Evolutionary conservation across 1,140 invertebrate genomes (phyloP).

Genomic region (Drosophila pseudoananassae): DNA sequence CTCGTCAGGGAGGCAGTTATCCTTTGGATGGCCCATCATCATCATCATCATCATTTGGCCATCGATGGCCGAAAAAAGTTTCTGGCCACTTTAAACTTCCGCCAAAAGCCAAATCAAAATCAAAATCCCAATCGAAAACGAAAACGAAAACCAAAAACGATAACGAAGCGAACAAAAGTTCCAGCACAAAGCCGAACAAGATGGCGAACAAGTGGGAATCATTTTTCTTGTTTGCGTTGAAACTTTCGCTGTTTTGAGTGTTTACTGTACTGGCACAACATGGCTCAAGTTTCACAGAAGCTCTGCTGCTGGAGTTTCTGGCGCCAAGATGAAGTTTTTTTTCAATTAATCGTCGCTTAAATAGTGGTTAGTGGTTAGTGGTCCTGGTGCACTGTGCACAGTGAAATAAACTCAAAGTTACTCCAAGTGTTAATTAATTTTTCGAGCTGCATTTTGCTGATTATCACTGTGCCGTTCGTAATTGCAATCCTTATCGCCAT

Average conservation of each 20-base stretch:
- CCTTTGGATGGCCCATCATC: neutral
- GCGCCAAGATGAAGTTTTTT: conserved; percentile 3
- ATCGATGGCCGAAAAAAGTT: conserved; percentile 9
- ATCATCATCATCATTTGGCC: neutral
- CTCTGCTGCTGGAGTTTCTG: neutral
- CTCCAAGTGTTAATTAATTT: neutral
- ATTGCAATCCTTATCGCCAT: conserved; percentile 39
- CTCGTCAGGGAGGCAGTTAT: neutral
- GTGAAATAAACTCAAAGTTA: neutral
- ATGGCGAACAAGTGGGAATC: conserved; percentile 34
- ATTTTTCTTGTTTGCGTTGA: conserved; percentile 26
- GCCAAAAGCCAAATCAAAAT: conserved; percentile 11
- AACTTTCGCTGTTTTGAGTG: conserved; percentile 39
- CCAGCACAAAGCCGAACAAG: conserved; percentile 31
- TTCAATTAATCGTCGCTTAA: conserved; percentile 38
- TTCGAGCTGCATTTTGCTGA: neutral
- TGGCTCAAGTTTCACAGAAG: conserved; percentile 20
- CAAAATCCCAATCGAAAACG: neutral
- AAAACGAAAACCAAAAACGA: neutral
- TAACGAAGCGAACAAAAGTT: conserved; percentile 13
- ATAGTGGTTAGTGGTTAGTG: too few species aligned
- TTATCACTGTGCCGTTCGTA: neutral
- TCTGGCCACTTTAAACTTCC: conserved; percentile 16
- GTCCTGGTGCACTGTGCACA: conserved; percentile 11
- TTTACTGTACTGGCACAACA: conserved; percentile 42